Base-by-base conservation (phyloP, 1,140 invertebrate genomes). In the Drosophila lini region DNA sequence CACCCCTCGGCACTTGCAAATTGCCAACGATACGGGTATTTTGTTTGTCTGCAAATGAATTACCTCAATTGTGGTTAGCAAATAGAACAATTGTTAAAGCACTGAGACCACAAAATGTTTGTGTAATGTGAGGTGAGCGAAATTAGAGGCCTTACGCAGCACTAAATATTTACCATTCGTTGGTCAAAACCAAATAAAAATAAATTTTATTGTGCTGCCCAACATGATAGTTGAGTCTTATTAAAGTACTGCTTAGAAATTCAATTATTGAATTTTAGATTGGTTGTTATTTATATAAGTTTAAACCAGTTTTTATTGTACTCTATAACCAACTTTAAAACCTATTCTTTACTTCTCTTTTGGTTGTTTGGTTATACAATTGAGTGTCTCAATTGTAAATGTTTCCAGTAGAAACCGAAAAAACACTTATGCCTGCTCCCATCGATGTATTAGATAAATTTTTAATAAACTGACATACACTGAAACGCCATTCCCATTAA, bases 401-500 rank as follows among this genome's bases (percentile, higher is more conserved):
- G 48, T 5, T 13, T 31, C 7, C 7, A 9, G 8, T 9, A 15
- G 22, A 36, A 56, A n/a, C 11, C 32, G 15, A 59, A 41, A 22
- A 9, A 41, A 9, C 28, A 19, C 36, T 22, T 22, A 32, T 5
- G 16, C 11, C n/a, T 34, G 11, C 36, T 15, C 11, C 63, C 60
- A 13, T 22, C 13, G 6, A 16, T 15, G 8, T 40, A 28, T 16
- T 16, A 7, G 16, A 40, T 65, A 32, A 13, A 65, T 67, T 50
- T 32, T 25, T 22, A 32, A 50, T 16, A 31, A 41, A 11, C 16
- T 40, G 10, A 13, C 32, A n/a, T 16, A 50, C 42, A 59, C 34
- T 32, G 38, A 44, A 47, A 36, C 5, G 22, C 28, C 32, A 62
- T 74, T 74, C 32, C 10, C 58, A 36, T 74, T 63, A 74, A 74